Evolutionary conservation across 2,113 vertebrate species (phyloP).

Genomic region (Falco punctatus): DNA sequence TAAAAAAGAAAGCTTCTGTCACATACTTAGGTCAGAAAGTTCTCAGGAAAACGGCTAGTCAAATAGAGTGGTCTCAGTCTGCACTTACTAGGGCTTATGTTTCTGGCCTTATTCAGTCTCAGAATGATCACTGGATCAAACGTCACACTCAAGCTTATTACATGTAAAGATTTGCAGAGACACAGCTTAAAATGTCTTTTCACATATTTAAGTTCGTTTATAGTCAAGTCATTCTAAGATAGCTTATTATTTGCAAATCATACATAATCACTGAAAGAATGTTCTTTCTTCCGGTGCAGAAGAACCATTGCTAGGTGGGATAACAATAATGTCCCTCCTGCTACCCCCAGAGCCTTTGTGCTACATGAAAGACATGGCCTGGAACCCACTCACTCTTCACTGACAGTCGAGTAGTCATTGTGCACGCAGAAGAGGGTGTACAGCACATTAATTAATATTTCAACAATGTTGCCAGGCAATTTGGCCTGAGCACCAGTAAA

Average conservation of each 20-base stretch:
- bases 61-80: slow-evolving; percentile 11
- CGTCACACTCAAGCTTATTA: not conserved
- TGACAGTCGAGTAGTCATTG: rapidly evolving
- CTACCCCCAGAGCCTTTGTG: not conserved
- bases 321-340: not conserved
- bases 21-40: slow-evolving; percentile 54
- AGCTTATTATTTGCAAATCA: slow-evolving; percentile 10
- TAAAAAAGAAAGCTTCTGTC: slow-evolving; percentile 54
- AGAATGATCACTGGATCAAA: not conserved
- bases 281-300: not conserved
- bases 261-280: not conserved
- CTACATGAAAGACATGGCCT: not conserved
- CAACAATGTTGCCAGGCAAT: not conserved
- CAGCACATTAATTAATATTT: not conserved
- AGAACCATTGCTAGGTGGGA: not conserved
- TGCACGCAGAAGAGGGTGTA: not conserved
- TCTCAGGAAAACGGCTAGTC: slow-evolving; percentile 53
- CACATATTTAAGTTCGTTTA: slow-evolving; percentile 1
- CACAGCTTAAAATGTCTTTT: not conserved
- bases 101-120: slow-evolving; percentile 22
- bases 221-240: not conserved
- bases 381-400: not conserved
- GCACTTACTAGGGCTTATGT: not conserved
- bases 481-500: not conserved
- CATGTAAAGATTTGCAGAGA: not conserved